Conservation (phyloP, 2,113 vertebrate species). For the Pteruthius melanotis region DNA sequence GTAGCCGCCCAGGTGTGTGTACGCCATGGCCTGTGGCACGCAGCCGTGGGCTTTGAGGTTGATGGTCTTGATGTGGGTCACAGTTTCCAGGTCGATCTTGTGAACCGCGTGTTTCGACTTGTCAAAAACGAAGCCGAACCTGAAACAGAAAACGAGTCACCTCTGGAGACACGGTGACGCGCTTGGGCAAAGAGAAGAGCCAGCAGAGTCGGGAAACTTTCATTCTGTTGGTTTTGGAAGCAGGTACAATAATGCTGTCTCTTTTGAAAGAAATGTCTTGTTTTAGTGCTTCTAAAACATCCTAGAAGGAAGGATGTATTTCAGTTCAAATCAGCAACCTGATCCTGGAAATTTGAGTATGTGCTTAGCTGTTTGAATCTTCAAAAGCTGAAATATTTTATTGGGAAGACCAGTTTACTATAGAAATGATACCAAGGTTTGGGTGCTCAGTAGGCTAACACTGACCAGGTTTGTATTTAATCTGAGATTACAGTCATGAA, state of each 20-base stretch:
- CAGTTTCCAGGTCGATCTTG: conserved; percentile 94
- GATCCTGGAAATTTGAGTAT: neutral
- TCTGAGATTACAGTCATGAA: neutral
- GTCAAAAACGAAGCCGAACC: conserved; percentile 94
- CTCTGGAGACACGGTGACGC: neutral
- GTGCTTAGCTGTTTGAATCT: neutral
- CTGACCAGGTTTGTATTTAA: neutral
- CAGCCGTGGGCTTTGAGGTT: conserved; percentile 80
- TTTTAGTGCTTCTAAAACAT: neutral
- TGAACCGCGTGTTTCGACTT: conserved; percentile 77
- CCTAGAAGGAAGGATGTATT: neutral
- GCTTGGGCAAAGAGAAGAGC: neutral
- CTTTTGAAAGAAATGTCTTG: neutral
- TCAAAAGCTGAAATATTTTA: neutral
- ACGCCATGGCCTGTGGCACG: conserved; percentile 84
- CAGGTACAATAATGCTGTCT: fast-evolving
- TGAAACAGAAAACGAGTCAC: conserved; percentile 41
- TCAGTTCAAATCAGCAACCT: neutral
- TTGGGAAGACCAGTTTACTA: neutral
- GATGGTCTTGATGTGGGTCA: conserved; percentile 86
- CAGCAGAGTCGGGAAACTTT: neutral
- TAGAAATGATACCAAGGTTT: neutral
- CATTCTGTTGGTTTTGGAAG: neutral
- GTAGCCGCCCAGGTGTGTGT: conserved; percentile 90
- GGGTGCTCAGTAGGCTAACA: neutral